phyloP scores from a whole-genome alignment of 1,140 invertebrate genomes.

The Calosoma granatense region DNA sequence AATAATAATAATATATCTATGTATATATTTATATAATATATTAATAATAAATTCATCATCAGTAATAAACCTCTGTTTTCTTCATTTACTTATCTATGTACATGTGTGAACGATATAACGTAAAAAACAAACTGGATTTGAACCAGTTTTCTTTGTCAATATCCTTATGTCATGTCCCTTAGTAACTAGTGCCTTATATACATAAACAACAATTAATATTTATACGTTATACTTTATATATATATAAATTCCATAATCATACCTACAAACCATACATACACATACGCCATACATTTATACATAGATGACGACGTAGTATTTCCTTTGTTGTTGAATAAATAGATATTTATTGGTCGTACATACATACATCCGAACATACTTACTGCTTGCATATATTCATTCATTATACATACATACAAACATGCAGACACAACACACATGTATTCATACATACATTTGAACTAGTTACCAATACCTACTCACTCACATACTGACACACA shows the following conservation, averaged over 20 bases:
- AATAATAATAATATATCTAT: no score
- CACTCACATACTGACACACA: no score
- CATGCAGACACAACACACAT: neutral
- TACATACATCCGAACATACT: neutral
- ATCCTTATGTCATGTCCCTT: neutral
- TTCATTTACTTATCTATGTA: neutral
- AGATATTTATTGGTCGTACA: neutral
- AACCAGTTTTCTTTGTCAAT: slow-evolving; percentile 1
- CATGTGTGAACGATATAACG: slow-evolving; percentile 4
- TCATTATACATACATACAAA: neutral
- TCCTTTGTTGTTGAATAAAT: no score
- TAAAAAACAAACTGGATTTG: neutral
- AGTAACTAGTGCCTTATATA: slow-evolving; percentile 2
- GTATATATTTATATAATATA: no score
- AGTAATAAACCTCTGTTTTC: neutral
- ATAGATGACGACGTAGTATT: no score
- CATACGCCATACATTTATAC: no score
- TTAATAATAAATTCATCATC: no score
- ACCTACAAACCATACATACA: no score
- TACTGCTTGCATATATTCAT: neutral
- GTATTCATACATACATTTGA: no score
- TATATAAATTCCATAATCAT: no score
- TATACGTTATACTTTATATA: no score
- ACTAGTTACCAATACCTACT: no score
- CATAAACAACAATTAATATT: slow-evolving; percentile 7